phyloP scores from a whole-genome alignment of 2,113 vertebrate species.

The Diadophis punctatus region DNA sequence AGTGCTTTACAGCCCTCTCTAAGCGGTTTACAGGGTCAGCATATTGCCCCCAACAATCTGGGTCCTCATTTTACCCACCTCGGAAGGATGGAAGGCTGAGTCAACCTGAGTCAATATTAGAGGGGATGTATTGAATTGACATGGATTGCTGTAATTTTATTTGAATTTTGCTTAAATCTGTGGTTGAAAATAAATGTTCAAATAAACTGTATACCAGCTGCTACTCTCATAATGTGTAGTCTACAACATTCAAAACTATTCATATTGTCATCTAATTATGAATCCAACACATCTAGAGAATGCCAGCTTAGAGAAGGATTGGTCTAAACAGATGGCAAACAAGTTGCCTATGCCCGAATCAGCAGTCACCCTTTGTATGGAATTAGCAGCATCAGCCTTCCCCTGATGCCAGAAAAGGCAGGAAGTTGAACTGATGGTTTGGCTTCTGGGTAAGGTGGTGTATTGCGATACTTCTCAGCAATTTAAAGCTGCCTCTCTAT shows the following conservation, averaged over 20 bases:
- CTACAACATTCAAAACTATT: neutral
- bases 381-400: neutral
- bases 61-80: no score
- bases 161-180: neutral
- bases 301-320: neutral
- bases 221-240: neutral
- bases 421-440: neutral
- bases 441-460: no score
- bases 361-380: neutral
- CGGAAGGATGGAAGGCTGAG: no score
- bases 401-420: neutral
- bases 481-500: neutral
- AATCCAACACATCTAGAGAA: neutral
- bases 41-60: no score
- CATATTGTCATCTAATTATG: neutral
- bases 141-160: neutral
- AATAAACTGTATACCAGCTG: neutral
- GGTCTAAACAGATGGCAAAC: neutral
- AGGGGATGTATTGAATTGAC: neutral
- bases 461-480: neutral
- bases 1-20: no score
- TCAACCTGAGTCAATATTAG: no score
- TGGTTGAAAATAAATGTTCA: neutral
- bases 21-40: no score
- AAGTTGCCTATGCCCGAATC: neutral